phyloP scores from a whole-genome alignment of 2,113 vertebrate genomes.

The Alosa alosa region DNA sequence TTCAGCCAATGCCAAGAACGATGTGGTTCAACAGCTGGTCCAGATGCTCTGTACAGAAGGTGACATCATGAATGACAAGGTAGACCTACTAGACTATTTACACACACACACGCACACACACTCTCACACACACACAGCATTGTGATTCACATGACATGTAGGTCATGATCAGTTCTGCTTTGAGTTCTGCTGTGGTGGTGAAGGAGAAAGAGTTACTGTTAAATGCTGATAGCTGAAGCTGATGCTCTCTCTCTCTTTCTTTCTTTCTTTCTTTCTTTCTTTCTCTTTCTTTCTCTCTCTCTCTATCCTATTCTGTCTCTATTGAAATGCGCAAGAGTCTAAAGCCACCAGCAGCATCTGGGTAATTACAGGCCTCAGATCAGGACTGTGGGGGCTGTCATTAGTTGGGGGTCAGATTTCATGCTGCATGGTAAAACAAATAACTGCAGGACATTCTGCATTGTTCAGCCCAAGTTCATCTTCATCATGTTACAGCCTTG shows the following conservation, averaged over 20 bases:
- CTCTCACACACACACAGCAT: background rate
- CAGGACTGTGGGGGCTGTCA: background rate
- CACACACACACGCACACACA: background rate
- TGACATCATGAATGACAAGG: constrained; percentile 70
- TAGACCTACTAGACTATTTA: background rate
- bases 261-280: background rate
- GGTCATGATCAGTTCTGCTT: no score
- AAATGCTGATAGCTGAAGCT: no score
- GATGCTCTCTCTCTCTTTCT: background rate
- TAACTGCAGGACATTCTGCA: constrained; percentile 4
- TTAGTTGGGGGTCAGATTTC: constrained; percentile 5
- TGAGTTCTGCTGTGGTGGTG: no score
- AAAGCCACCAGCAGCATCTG: background rate
- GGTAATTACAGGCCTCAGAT: constrained; percentile 14
- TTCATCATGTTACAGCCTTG: background rate
- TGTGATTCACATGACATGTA: background rate
- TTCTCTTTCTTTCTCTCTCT: constrained; percentile 2
- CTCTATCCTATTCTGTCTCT: background rate
- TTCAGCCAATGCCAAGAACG: constrained; percentile 56
- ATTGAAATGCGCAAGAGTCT: background rate
- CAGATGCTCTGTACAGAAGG: constrained; percentile 62
- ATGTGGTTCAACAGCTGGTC: constrained; percentile 58
- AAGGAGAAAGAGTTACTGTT: no score
- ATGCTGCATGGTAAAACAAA: constrained; percentile 1
- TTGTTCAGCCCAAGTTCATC: background rate